Conservation (phyloP, 2,797 vertebrate species). For the Mormyrops boulengeri region DNA sequence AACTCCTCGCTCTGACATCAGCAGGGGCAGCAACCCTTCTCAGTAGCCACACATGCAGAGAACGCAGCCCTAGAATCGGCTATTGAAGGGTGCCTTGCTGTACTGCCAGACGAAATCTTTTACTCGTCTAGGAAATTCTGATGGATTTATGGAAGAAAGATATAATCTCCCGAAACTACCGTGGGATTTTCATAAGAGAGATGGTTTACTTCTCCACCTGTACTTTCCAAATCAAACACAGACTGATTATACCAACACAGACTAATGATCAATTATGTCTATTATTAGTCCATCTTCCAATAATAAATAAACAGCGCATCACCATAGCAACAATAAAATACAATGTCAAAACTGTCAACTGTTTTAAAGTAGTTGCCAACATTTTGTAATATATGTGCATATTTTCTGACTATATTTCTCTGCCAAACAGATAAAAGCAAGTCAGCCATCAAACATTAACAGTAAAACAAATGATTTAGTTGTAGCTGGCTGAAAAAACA, state of each 20-base stretch:
- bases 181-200: slow-evolving; percentile 13
- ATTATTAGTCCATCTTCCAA: neutral
- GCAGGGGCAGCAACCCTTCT: neutral
- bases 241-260: neutral
- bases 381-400: neutral
- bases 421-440: slow-evolving; percentile 10
- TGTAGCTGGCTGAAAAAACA: neutral
- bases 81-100: neutral
- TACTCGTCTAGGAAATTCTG: slow-evolving; percentile 9
- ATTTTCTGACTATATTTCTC: neutral
- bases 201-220: neutral
- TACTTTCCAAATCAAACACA: slow-evolving; percentile 14
- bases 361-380: neutral
- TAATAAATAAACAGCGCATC: neutral
- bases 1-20: slow-evolving; percentile 11
- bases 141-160: slow-evolving; percentile 20
- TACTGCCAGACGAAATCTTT: neutral
- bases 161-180: slow-evolving; percentile 3
- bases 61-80: neutral
- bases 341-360: neutral
- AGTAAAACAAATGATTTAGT: slow-evolving; percentile 8
- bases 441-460: neutral
- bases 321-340: neutral
- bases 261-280: neutral
- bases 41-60: neutral